Conservation (phyloP, 2,888 invertebrate species). For the Amiota mariae region DNA sequence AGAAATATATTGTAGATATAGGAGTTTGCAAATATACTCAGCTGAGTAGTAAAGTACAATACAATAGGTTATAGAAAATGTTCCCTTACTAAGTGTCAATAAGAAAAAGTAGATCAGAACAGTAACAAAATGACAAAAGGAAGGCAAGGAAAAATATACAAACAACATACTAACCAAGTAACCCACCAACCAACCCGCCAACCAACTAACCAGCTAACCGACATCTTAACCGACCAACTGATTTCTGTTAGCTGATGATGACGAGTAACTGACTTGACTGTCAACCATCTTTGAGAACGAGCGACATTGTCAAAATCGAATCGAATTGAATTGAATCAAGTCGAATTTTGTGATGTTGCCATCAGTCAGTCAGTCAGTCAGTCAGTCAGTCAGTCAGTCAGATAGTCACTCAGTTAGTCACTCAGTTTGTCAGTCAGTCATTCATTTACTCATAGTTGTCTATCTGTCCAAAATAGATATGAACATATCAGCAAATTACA, state of each 20-base stretch:
- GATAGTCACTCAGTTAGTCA: not conserved
- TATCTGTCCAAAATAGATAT: conserved; percentile 7
- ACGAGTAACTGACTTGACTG: not conserved
- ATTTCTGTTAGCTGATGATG: not conserved
- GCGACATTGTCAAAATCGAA: not conserved
- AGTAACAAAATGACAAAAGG: not conserved
- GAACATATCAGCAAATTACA: conserved; percentile 20
- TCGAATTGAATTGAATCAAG: not conserved
- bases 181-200: too few species aligned
- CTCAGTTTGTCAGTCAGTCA: not conserved
- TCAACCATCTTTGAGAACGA: not conserved
- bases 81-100: conserved; percentile 2
- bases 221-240: not conserved
- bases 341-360: not conserved
- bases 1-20: too few species aligned
- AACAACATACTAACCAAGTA: too few species aligned
- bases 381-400: too few species aligned
- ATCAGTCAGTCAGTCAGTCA: not conserved
- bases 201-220: too few species aligned
- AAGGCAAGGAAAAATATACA: not conserved
- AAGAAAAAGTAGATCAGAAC: not conserved
- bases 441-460: not conserved
- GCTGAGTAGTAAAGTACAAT: too few species aligned
- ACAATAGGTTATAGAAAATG: not conserved
- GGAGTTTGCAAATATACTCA: too few species aligned